These are phyloP conservation scores for Pseudochaenichthys georgianus DNA, from an alignment of 2,797 vertebrate species.

Conservation along the genomic window DNA sequence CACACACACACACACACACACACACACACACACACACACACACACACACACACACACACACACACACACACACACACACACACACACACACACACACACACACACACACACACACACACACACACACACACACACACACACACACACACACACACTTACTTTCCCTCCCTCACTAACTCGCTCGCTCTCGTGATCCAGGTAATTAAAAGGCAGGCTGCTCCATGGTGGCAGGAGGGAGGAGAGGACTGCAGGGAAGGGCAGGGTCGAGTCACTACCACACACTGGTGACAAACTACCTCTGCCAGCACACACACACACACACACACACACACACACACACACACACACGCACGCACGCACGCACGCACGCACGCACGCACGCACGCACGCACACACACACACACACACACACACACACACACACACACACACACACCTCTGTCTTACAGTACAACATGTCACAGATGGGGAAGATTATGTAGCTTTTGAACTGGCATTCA, in stretches of 20 bases:
- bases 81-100: no score
- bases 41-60: no score
- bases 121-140: no score
- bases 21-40: no score
- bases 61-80: no score
- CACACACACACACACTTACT: no score
- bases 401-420: no score
- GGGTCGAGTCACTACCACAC: constrained; percentile 53
- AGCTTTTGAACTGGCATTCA: constrained; percentile 34
- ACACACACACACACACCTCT: neutral
- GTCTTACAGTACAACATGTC: constrained; percentile 4
- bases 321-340: no score
- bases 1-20: constrained; percentile 1
- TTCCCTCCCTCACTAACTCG: constrained; percentile 14
- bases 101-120: no score
- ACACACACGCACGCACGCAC: no score
- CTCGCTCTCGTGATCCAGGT: constrained; percentile 64
- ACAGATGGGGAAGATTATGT: constrained; percentile 26
- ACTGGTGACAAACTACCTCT: constrained; percentile 20
- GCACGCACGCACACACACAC: no score
- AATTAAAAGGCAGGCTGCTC: constrained; percentile 80
- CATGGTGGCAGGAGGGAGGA: constrained; percentile 70
- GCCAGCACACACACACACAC: constrained; percentile 9
- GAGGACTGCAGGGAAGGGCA: constrained; percentile 67
- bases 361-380: no score